Conservation (phyloP, 2,797 vertebrate genomes). For the Arnoldichthys spilopterus region DNA sequence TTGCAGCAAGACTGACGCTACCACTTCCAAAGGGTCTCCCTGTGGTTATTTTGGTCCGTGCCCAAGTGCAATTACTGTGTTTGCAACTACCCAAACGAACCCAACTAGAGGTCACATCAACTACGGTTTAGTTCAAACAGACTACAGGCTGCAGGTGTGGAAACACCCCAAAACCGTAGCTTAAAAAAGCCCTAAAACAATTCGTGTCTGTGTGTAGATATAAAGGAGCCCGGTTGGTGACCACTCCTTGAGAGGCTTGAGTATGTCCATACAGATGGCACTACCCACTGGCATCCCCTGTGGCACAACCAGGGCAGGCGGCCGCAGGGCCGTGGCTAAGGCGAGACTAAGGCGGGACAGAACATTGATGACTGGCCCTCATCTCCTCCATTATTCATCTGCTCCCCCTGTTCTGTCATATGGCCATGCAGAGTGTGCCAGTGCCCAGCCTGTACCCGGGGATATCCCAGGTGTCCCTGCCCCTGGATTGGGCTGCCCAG, state of each 20-base stretch:
- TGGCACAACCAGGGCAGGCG: constrained; percentile 47
- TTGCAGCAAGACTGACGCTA: no score
- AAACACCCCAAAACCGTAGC: no score
- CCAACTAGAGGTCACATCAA: no score
- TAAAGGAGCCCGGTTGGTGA: background rate
- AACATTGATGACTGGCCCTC: constrained; percentile 52
- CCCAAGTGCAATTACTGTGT: no score
- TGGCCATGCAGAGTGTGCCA: constrained; percentile 50
- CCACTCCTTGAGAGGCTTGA: constrained; percentile 1
- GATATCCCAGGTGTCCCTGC: constrained; percentile 56
- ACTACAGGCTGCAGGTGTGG: no score
- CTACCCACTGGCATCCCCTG: constrained; percentile 57
- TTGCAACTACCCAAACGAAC: no score
- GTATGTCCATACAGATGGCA: constrained; percentile 54
- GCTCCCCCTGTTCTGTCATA: constrained; percentile 62
- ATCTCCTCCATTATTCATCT: constrained; percentile 68
- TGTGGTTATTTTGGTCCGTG: no score
- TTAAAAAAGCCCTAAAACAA: no score
- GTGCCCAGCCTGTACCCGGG: constrained; percentile 32
- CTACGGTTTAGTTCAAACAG: no score
- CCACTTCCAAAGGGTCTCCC: no score
- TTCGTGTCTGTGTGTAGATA: no score
- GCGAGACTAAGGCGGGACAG: constrained; percentile 42
- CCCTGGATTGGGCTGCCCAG: constrained; percentile 27
- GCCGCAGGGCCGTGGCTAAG: constrained; percentile 60